Base-by-base conservation (phyloP, 2,797 vertebrate genomes). In the Gorsachius magnificus region DNA sequence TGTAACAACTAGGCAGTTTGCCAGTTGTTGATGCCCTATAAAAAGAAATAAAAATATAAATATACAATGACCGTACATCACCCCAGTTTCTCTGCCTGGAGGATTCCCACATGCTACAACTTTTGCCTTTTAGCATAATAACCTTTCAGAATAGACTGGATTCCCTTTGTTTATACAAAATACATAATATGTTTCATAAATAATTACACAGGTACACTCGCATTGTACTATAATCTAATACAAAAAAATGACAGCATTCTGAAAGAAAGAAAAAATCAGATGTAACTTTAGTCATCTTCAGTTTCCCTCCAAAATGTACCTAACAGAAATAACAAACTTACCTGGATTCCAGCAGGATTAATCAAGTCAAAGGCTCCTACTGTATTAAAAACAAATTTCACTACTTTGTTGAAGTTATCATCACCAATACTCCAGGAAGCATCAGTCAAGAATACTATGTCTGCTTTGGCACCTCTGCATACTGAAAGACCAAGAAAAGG, bases 401-500 rank as follows among this genome's bases (percentile, higher is more conserved):
- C 96, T 28, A 99, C 99, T 98, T 99, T 99, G 92, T 98, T 98
- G 98, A 99, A 99, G 98, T 99, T 99, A 64, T 99, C 99, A 95
- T 99, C 99, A 9, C 99, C 99, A 54, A 99, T 99, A 96, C 99
- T 99, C 99, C 99, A 99, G 33, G 99, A 99, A 58, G 99, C 99
- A 76, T 99, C 99, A 65, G 99, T 99, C 90, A 99, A 97, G 97
- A 99, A 99, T n/a, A 99, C 98, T 94, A 99, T 98, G 70, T 99
- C 99, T 89, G 99, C 99, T 98, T 99, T 99, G 95, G 99, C 99
- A 24, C 99, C 99, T 98, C 98, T 99, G 97, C 99, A 99, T n/a
- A 99, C 99, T 99, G 93, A 86, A 97, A 98, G 51, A 65, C 26
- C 79, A 83, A 96, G 36, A 70, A 83, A 89, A 94, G 29, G 41